Evolutionary conservation across 2,113 vertebrate genomes (phyloP), one percentile per base, ranked within the genome.

Genomic region (Oreotragus oreotragus): DNA sequence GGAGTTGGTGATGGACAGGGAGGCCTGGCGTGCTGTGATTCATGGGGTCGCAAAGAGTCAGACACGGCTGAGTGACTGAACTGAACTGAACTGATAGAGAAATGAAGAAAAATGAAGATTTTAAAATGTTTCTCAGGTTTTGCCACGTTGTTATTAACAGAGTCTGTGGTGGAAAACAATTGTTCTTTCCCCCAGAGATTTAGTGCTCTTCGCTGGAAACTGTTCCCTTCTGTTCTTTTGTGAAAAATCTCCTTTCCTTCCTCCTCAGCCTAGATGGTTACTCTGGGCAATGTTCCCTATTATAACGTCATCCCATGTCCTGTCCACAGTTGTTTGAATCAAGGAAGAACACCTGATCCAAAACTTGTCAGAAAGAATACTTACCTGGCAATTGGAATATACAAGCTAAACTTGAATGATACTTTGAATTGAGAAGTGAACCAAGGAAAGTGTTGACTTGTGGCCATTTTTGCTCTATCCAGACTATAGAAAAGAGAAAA

Each of bases 31-130:
- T 43, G 43, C 43, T 43, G 43, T 5, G 43, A 43, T 43, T 43
- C 43, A 43, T 43, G 43, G 43, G 43, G 43, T 43, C 43, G 43
- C 43, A 43, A 43, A 43, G 43, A 43, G 43, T 43, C 5, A 5
- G 43, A 43, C 43, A 43, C 43, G 43, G 5, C 43, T 43, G 43
- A 43, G 43, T 43, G 43, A 43, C 43, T 43, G 43, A 43, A 43
- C 43, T 43, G 43, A 43, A 43, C 43, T 43, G 43, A 43, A 43
- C 43, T 43, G 43, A 43, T 16, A 90, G 73, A 53, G 47, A 88
- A 62, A 45, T 73, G 39, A 91, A 53, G 53, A 64, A 43, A 94
- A 90, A 95, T 6, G 39, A 87, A 88, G 6, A 58, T 12, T 45
- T 19, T 76, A 84, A 84, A 57, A 5, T 33, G 5, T 45, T 43